A percentile compares a stretch with the other conserved stretches of the same genome.
These are phyloP conservation scores for Laterallus jamaicensis DNA, from an alignment of 2,113 vertebrate species.

Conservation along the genomic window DNA sequence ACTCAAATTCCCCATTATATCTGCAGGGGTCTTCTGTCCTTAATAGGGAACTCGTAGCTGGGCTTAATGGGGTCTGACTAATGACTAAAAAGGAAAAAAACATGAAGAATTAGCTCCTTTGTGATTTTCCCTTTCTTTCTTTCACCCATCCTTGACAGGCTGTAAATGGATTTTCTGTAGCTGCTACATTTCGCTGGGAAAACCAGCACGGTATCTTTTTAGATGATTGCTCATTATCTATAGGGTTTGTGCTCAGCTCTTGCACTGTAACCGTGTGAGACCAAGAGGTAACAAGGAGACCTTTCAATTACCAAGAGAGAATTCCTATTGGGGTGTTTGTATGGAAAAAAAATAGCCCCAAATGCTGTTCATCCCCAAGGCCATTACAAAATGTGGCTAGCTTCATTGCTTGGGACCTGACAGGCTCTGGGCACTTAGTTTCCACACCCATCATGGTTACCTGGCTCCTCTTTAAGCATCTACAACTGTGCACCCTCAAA, in stretches of 20 bases:
- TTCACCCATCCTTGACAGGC: not conserved
- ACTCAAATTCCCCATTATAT: not conserved
- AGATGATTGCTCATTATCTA: not conserved
- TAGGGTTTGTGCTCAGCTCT: not conserved
- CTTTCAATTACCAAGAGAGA: not conserved
- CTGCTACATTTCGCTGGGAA: not conserved
- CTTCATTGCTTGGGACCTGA: not conserved
- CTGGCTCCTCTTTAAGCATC: not conserved
- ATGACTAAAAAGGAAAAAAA: not conserved
- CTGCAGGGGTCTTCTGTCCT: not conserved
- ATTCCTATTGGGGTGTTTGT: not conserved
- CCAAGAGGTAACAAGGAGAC: not conserved
- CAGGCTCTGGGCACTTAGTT: not conserved
- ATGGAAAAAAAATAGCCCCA: not conserved
- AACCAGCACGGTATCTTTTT: not conserved
- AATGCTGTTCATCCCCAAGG: not conserved
- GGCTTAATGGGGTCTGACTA: constrained; percentile 38
- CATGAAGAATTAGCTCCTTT: constrained; percentile 21
- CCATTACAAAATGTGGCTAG: not conserved
- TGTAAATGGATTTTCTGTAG: constrained; percentile 42
- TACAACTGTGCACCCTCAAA: not conserved
- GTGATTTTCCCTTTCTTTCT: constrained; percentile 16
- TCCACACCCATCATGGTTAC: not conserved
- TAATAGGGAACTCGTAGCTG: not conserved
- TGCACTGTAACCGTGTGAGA: not conserved